Base-by-base conservation (phyloP, 1,140 invertebrate species). In the Caenorhabditis brenneri region DNA sequence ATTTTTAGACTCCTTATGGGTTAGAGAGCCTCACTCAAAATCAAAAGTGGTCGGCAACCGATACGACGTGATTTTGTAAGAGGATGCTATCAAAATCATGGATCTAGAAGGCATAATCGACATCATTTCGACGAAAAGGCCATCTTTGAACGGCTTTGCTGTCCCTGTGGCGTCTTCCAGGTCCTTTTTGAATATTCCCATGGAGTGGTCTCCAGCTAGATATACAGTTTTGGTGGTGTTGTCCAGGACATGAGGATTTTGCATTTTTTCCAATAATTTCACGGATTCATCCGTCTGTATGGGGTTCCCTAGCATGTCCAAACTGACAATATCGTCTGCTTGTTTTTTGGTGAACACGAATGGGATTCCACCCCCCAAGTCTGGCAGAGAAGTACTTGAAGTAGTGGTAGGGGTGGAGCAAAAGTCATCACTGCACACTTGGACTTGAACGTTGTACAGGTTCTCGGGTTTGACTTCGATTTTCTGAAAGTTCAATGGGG, bases 61-160 rank as follows among this genome's bases (percentile, higher is more conserved):
- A 82, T 91, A 90, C 6, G 88, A 85, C 15, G 83, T 60, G 16
- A 90, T 87, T 48, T 87, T 69, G 82, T 91, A 90, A 19, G 89
- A 48, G 1, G 88, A 83, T 15, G 90, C 88, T 15, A 91, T 39
- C 46, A 90, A 36, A 10, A 90, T 60, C 4, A 85, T 46, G 1
- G 89, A 89, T 78, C 82, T 82, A 7, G 49, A 60, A 10, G 87
- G 81, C 46, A 91, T 79, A 36, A 91, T 46, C 3, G 85, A 51
- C 46, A 90, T 51, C 78, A 86, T 82, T 24, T 85, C 81, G 10
- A 90, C 60, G 19, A 80, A 84, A 9, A 87, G 48, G 33, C 82
- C 90, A 48, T 88, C 87, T n/a, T 90, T 46, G 69, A 89, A 87
- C 29, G 83, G 74, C 39, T 46, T 79, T n/a, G 82, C 36, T 2